Conservation (phyloP, 2,113 vertebrate species). For the Noctilio leporinus region DNA sequence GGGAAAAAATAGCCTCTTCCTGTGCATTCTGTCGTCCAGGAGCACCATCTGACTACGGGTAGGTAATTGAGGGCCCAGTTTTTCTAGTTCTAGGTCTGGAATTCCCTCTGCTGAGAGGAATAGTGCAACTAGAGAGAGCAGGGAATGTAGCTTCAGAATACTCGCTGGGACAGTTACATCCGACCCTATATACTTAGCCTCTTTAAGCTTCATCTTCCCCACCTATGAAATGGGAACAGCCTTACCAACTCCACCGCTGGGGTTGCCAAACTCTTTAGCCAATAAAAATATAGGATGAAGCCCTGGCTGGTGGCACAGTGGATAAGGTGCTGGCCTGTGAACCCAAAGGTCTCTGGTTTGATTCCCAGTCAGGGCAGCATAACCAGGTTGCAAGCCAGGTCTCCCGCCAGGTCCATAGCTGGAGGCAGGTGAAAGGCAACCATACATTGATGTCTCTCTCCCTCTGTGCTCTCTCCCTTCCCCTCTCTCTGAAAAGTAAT, state of each 20-base stretch:
- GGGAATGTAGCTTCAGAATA: neutral
- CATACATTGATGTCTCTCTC: too few species aligned
- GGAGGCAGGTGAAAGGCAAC: too few species aligned
- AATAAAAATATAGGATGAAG: neutral
- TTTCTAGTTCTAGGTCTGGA: neutral
- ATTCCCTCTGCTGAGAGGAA: neutral
- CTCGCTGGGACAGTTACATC: neutral
- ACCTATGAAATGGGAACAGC: neutral
- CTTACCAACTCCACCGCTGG: neutral
- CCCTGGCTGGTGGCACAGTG: too few species aligned
- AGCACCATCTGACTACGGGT: neutral
- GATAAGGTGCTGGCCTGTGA: too few species aligned
- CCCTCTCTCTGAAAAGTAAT: too few species aligned
- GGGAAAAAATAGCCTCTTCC: neutral
- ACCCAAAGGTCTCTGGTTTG: too few species aligned
- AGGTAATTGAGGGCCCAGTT: neutral
- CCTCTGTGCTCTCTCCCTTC: too few species aligned
- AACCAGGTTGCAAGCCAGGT: too few species aligned
- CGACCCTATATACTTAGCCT: neutral
- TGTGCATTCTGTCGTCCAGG: neutral
- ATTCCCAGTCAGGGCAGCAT: too few species aligned
- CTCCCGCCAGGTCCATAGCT: too few species aligned
- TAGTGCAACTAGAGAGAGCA: neutral
- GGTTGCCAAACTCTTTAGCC: neutral
- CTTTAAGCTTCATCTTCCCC: neutral